Conservation (phyloP, 1,140 invertebrate genomes). For the Rhyzopertha dominica region DNA sequence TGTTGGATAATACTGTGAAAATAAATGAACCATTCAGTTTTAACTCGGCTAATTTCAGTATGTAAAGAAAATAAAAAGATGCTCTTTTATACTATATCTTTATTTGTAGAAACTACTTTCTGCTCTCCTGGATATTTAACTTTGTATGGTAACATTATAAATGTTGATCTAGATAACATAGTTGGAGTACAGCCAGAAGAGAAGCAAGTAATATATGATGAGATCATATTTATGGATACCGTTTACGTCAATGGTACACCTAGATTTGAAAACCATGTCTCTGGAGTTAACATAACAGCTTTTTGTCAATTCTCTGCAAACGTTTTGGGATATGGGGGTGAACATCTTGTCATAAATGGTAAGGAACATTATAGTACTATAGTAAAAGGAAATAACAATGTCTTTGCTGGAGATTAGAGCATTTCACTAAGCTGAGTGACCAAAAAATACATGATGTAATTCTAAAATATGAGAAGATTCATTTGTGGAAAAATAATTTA, state of each 20-base stretch:
- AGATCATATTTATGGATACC: constrained; percentile 27
- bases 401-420: too few species aligned
- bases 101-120: constrained; percentile 7
- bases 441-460: too few species aligned
- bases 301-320: constrained; percentile 23
- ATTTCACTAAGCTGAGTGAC: too few species aligned
- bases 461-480: too few species aligned
- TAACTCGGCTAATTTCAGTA: constrained; percentile 43
- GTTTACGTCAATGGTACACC: constrained; percentile 27
- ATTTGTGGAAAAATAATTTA: too few species aligned
- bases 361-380: too few species aligned
- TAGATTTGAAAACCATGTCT: constrained; percentile 20
- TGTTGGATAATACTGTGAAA: constrained; percentile 42
- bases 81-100: too few species aligned
- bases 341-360: too few species aligned
- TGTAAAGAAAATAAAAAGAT: too few species aligned
- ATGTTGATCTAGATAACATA: constrained; percentile 36
- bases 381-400: too few species aligned
- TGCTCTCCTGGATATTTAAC: constrained; percentile 3
- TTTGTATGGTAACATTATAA: constrained; percentile 33
- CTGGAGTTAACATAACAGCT: constrained; percentile 24
- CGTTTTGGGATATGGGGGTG: too few species aligned
- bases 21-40: constrained; percentile 41
- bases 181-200: constrained; percentile 16
- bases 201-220: constrained; percentile 15